Percentiles rank a stretch among this genome's conserved stretches.
Evolutionary conservation across 1,140 invertebrate species (phyloP).

Genomic region (Sogatella furcifera): DNA sequence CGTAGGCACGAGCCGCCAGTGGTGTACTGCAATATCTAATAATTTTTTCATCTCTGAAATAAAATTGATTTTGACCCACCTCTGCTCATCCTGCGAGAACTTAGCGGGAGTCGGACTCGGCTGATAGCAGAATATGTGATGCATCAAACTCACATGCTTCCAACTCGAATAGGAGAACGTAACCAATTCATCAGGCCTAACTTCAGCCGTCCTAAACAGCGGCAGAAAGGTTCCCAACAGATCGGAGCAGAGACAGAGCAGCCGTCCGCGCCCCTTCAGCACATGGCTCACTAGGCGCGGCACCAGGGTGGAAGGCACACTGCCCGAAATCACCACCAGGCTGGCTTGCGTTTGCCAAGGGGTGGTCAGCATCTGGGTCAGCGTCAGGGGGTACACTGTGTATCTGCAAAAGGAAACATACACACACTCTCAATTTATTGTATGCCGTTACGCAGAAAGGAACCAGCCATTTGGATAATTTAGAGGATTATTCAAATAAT

Average conservation of each 20-base stretch:
- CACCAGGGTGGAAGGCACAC: conserved; percentile 49
- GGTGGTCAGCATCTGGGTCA: conserved; percentile 44
- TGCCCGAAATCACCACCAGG: conserved; percentile 66
- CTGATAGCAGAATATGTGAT: conserved; percentile 79
- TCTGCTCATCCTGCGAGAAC: conserved; percentile 40
- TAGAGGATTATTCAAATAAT: too few relatives aligned
- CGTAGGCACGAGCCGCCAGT: too few relatives aligned
- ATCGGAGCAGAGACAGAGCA: conserved; percentile 77
- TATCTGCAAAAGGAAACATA: conserved; percentile 44
- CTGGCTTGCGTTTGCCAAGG: conserved; percentile 61
- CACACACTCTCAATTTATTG: too few relatives aligned
- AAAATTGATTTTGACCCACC: background rate
- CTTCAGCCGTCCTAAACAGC: conserved; percentile 69
- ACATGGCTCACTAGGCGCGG: conserved; percentile 59
- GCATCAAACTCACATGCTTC: conserved; percentile 71
- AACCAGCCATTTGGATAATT: too few relatives aligned
- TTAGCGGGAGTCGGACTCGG: conserved; percentile 66
- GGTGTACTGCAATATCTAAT: too few relatives aligned
- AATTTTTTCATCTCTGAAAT: too few relatives aligned
- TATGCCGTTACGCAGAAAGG: too few relatives aligned
- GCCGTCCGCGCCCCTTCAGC: conserved; percentile 50
- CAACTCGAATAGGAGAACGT: conserved; percentile 71
- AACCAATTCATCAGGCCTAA: conserved; percentile 68
- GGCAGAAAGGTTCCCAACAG: conserved; percentile 62
- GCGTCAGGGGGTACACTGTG: conserved; percentile 56